Base-by-base conservation (phyloP, 1,140 invertebrate species). In the Aricia agestis region DNA sequence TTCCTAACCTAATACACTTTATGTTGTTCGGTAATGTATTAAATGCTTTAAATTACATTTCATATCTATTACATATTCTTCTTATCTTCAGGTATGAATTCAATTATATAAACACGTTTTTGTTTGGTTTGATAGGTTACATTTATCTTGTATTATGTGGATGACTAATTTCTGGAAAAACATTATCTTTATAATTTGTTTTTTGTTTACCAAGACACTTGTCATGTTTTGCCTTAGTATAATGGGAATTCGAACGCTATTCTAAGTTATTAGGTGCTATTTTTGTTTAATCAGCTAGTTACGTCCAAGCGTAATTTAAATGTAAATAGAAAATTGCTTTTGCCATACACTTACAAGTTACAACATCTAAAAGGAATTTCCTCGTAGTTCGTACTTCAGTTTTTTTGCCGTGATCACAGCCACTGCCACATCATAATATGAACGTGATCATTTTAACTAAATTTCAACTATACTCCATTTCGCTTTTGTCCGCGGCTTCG, bases 261-360 rank as follows among this genome's bases (percentile, higher is more conserved):
- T 10, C 19, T 17, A 63, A 63, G 59, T 19, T n/a, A 63, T 19
- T 63, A 63, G 9, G 59, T 19, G 1, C 18, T 63, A 11, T 31
- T 63, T 7, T 63, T 63, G n/a, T 5, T 18, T 6, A 9, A 63
- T 11, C 17, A 6, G 17, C 10, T 63, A 17, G 11, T 63, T 63
- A 19, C 17, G 59, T 19, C 18, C 59, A 17, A 18, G 9, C 19
- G 6, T 9, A 0, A 63, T 63, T 63, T 11, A 63, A 31, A 63
- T 63, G 59, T 25, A 63, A 63, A 63, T 63, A 63, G 59, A 63
- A 63, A 63, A 63, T 63, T 63, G 17, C 7, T 63, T 63, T 63
- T 63, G 59, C 19, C 19, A 63, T 17, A 63, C 59, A 9, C 18
- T 63, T 19, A 10, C 19, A 63, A 59, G 45, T 52, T 52, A 52